Evolutionary conservation across 2,888 invertebrate species (phyloP), one percentile per base, ranked within the genome.

Genomic region (Leucoma salicis): DNA sequence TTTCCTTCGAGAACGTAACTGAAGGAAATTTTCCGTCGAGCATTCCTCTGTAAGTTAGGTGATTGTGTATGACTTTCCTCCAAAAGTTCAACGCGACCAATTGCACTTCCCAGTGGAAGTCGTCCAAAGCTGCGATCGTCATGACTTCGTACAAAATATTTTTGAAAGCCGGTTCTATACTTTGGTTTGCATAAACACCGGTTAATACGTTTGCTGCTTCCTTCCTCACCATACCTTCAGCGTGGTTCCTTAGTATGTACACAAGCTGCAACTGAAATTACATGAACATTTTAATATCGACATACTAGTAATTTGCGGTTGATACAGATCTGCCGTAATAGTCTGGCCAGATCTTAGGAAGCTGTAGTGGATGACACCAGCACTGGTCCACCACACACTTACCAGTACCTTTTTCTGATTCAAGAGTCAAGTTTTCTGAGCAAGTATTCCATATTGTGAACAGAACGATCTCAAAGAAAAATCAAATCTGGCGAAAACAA

Each of bases 71-170:
- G 12, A 92, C 92, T 33, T 90, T 78, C 34, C 90, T 84, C 94
- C 95, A 95, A 58, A 93, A 95, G 35, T 83, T 70, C 1, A 95
- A 63, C 0, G 94, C 92, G 37, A 91, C 92, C 1, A 92, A 75
- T 74, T 94, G 94, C 0, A 95, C 95, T 74, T 95, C 95, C 94
- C 94, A 94, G 62, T 95, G 92, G 10, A 95, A 78, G 75, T 95
- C 95, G 10, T 90, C 82, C 0, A 92, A 82, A 0, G 92, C 91
- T 0, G 93, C 92, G 31, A 86, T 77, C 3, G 90, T 82, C 89
- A 95, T 92, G 0, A 91, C 84, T 18, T 86, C 82, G 56, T 91
- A 92, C 37, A 94, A 78, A 1, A 76, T 70, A 21, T 82, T 80
- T 39, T 88, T 78, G 45, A 90, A 81, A 29, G 81, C 78, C 37